Percentiles rank a stretch among this genome's conserved stretches.
These are phyloP conservation scores for Dendrolimus punctatus DNA, from an alignment of 1,140 invertebrate species.

Conservation along the genomic window DNA sequence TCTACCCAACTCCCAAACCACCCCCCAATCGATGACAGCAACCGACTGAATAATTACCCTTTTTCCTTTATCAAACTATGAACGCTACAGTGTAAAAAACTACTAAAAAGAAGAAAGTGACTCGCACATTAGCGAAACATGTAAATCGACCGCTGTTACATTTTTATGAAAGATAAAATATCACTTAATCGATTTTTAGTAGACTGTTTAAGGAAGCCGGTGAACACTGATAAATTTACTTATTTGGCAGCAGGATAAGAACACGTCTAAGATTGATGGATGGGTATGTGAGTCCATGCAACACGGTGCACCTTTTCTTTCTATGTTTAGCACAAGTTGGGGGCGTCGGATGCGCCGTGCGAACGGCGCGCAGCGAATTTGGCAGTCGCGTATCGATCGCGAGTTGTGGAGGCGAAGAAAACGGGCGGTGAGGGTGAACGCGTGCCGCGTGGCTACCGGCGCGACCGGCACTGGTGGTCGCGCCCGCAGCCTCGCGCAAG, in stretches of 20 bases:
- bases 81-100: slow-evolving; percentile 4
- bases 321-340: slow-evolving; percentile 36
- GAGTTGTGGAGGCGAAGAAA: slow-evolving; percentile 13
- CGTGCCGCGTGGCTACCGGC: slow-evolving; percentile 56
- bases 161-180: slow-evolving; percentile 27
- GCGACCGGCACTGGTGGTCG: slow-evolving; percentile 53
- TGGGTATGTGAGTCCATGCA: slow-evolving; percentile 26
- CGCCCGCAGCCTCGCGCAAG: slow-evolving; percentile 41
- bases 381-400: slow-evolving; percentile 39
- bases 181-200: slow-evolving; percentile 22
- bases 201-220: slow-evolving; percentile 14
- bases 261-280: slow-evolving; percentile 20
- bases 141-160: slow-evolving; percentile 7
- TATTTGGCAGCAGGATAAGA: slow-evolving; percentile 20
- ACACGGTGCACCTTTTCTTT: slow-evolving; percentile 28
- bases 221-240: slow-evolving; percentile 3
- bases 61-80: slow-evolving; percentile 12
- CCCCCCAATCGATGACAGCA: slow-evolving; percentile 43
- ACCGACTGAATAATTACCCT: slow-evolving; percentile 27
- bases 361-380: slow-evolving; percentile 24
- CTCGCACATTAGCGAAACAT: too few relatives aligned
- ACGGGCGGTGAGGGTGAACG: slow-evolving; percentile 25
- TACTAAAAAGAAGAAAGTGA: slow-evolving; percentile 1
- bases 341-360: slow-evolving; percentile 20
- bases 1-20: slow-evolving; percentile 34